Evolutionary conservation across 2,797 vertebrate species (phyloP), one percentile per base, ranked within the genome.

Genomic region (Microchirus variegatus): DNA sequence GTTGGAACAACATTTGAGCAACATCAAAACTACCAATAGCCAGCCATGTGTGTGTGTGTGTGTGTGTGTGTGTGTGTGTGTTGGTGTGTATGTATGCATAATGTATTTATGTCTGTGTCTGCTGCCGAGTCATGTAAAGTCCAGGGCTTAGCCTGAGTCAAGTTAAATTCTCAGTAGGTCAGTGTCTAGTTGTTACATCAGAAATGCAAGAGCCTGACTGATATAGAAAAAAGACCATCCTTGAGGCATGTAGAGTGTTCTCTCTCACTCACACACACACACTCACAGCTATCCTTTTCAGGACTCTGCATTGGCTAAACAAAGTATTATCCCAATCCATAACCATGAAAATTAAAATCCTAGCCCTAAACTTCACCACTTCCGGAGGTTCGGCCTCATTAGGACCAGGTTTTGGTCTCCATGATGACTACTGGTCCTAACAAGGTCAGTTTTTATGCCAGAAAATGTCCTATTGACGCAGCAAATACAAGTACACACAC

Each of bases 121-220:
- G 63, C 70, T 75, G 79, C 81, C 82, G 84, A 87, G 85, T 87
- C 87, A 88, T 42, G 2, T 58, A 67, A 47, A 48, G 49, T 68
- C 66, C 59, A 74, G 58, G n/a, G 48, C 83, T 81, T 64, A 59
- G 56, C 40, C 65, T 50, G 50, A 81, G 57, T 51, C 55, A 18
- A 65, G 56, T 53, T 69, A 65, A 47, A 71, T 70, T 80, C 57
- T 82, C 68, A 70, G 61, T 58, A 35, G 71, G 71, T 81, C 72
- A 68, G 22, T 65, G 55, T 63, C 53, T 64, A 10, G 31, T 62
- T 62, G 55, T 70, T 81, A 58, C 58, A 59, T 73, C 36, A 59
- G 58, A 49, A 57, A 74, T n/a, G 62, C 52, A 41, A 46, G 36
- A 70, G 52, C 54, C 53, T 67, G 69, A 48, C 46, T 58, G 74